Conservation (phyloP, 2,113 vertebrate genomes). For the Egretta garzetta region DNA sequence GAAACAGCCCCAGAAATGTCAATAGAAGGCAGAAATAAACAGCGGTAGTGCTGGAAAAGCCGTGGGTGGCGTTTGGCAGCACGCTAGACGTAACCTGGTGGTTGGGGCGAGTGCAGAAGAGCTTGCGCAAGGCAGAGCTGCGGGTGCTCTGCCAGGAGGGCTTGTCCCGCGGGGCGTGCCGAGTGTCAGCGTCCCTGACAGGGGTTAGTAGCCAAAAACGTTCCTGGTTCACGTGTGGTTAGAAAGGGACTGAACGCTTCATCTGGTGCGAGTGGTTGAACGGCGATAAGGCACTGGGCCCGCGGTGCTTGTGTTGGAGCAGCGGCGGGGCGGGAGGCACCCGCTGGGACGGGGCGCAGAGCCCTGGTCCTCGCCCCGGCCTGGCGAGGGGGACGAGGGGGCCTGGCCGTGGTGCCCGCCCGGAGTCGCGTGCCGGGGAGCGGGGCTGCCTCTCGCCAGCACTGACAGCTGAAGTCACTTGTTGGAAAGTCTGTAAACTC, state of each 20-base stretch:
- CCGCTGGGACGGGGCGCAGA: not conserved
- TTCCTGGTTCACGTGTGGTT: fast-evolving
- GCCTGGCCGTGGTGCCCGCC: not conserved
- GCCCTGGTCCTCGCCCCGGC: not conserved
- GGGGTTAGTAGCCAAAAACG: fast-evolving
- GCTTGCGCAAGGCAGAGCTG: not conserved
- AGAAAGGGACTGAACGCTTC: fast-evolving
- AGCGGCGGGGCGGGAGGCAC: not conserved
- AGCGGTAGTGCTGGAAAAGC: not conserved
- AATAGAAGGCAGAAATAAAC: not conserved
- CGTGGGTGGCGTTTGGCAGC: not conserved
- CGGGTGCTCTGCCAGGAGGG: not conserved
- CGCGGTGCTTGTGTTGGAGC: fast-evolving
- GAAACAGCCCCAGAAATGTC: not conserved
- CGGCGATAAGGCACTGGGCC: fast-evolving
- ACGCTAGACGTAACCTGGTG: fast-evolving
- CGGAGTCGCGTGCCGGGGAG: not conserved
- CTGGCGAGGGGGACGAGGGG: not conserved
- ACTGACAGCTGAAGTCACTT: constrained; percentile 83
- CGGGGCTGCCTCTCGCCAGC: constrained; percentile 51
- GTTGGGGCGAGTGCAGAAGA: not conserved
- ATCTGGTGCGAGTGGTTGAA: fast-evolving
- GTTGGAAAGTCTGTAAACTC: constrained; percentile 84
- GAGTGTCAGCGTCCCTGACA: not conserved
- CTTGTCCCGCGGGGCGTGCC: fast-evolving